A percentile compares a stretch with the other conserved stretches of the same genome.
phyloP scores from a whole-genome alignment of 2,113 vertebrate genomes.

The Corythoichthys intestinalis region DNA sequence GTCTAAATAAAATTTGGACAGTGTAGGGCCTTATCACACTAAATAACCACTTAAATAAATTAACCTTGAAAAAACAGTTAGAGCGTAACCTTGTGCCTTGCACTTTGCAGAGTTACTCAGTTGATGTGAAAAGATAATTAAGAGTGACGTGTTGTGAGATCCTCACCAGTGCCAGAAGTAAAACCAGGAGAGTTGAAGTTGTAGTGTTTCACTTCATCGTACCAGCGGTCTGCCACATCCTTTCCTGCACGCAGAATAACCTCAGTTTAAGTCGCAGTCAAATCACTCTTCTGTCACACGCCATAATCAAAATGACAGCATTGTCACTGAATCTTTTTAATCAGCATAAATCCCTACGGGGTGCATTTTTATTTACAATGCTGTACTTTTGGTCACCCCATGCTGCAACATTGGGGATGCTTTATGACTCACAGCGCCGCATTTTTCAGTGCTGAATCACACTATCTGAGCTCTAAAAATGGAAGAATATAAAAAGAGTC shows the following conservation, averaged over 20 bases:
- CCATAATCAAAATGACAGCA: slow-evolving; percentile 9
- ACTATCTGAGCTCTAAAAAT: slow-evolving; percentile 24
- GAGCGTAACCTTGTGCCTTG: neutral
- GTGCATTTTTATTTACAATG: slow-evolving; percentile 10
- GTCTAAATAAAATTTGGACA: too few species aligned
- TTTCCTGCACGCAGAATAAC: slow-evolving; percentile 72
- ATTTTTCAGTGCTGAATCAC: slow-evolving; percentile 62
- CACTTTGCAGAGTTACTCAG: neutral
- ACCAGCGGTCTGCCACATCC: slow-evolving; percentile 95
- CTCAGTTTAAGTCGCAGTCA: slow-evolving; percentile 12
- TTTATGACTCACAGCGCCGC: slow-evolving; percentile 41
- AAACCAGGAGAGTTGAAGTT: slow-evolving; percentile 93
- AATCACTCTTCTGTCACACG: slow-evolving; percentile 1
- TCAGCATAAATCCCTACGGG: slow-evolving; percentile 7
- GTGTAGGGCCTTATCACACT: too few species aligned
- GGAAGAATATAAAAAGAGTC: slow-evolving; percentile 37
- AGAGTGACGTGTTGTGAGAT: neutral
- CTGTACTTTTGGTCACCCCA: slow-evolving; percentile 22
- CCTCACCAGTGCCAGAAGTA: slow-evolving; percentile 90
- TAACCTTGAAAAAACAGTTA: neutral
- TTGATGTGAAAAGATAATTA: neutral
- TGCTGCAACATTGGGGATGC: slow-evolving; percentile 8
- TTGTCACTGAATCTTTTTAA: neutral
- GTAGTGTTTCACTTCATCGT: slow-evolving; percentile 93
- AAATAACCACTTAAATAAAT: neutral